Base-by-base conservation (phyloP, 2,113 vertebrate species). In the Dendrocopos noguchii region DNA sequence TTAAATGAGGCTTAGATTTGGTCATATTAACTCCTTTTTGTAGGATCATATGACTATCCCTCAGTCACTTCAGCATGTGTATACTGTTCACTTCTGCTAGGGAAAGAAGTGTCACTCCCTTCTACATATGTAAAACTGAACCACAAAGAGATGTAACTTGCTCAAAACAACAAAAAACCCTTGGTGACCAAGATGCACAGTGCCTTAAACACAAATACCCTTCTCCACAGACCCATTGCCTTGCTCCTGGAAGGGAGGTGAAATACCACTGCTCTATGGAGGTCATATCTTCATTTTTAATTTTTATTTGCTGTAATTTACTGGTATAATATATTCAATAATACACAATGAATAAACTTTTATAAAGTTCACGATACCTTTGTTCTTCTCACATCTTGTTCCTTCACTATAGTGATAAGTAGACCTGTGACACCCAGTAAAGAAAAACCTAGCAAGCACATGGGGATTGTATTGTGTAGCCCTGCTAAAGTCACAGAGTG, bases 401-500 rank as follows among this genome's bases (percentile, higher is more conserved):
- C 76, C 67, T 70, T 79, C 34, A 44, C 84, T 46, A 12, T 9
- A 47, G 80, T n/a, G 14, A 18, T 44, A 60, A 90, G 74, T 2
- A 71, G 84, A 83, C 63, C 60, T 16, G 57, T 61, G 33, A 50
- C 65, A 47, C 36, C 6, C 57, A 85, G 64, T 47, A 80, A 68
- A 75, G 64, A 64, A 85, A 87, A 96, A 65, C 7, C 5, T 34
- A 86, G 73, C 63, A 77, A 86, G 82, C 64, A 68, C 85, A 56
- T 34, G 29, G 53, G n/a, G 66, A 50, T 46, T 68, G 67, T 31
- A 93, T 95, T 94, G 93, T 91, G 55, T 57, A 78, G 83, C 80
- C 56, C 91, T 65, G 66, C 84, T 90, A 80, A 95, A 95, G 90
- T 88, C 92, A 90, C 91, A 78, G 81, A 92, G 87, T 76, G 79